Evolutionary conservation across 1,140 invertebrate genomes (phyloP).

Genomic region (Lordiphosa collinella): DNA sequence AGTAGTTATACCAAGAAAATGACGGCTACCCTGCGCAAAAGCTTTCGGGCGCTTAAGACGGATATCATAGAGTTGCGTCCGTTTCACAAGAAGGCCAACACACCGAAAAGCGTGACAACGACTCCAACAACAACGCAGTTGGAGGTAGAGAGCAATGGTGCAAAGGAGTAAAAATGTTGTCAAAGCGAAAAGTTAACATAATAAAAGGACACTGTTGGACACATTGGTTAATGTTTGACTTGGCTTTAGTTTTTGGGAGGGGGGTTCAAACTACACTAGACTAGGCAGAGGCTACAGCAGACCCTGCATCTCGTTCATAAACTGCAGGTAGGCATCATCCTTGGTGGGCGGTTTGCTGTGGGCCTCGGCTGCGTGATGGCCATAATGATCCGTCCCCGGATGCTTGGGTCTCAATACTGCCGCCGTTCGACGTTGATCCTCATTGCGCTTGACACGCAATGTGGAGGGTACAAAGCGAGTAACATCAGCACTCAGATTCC

Average conservation of each 20-base stretch:
- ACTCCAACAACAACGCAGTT: neutral
- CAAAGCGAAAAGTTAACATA: too few relatives aligned
- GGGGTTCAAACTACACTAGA: neutral
- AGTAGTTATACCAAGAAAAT: conserved; percentile 67
- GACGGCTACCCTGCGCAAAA: conserved; percentile 55
- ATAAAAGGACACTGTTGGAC: too few relatives aligned
- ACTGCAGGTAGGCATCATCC: conserved; percentile 98
- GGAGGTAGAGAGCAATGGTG: conserved; percentile 1
- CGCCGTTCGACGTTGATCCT: conserved; percentile 83
- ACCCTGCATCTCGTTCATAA: conserved; percentile 99
- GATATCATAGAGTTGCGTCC: conserved; percentile 63
- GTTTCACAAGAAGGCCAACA: conserved; percentile 43
- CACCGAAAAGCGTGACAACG: neutral
- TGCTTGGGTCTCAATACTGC: conserved; percentile 65
- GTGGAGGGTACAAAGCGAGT: conserved; percentile 96
- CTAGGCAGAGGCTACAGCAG: conserved; percentile 84
- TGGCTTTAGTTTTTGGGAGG: neutral
- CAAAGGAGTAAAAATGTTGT: neutral
- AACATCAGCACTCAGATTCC: conserved; percentile 96
- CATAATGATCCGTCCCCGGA: conserved; percentile 51
- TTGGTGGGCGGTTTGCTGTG: conserved; percentile 87
- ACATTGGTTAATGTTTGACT: neutral
- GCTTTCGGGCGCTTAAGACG: conserved; percentile 62
- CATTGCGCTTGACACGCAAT: conserved; percentile 87
- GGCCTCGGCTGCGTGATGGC: conserved; percentile 69